Percentiles rank a stretch among this genome's conserved stretches.
Conservation (phyloP, 2,113 vertebrate species). For the Sebastes schlegelii region DNA sequence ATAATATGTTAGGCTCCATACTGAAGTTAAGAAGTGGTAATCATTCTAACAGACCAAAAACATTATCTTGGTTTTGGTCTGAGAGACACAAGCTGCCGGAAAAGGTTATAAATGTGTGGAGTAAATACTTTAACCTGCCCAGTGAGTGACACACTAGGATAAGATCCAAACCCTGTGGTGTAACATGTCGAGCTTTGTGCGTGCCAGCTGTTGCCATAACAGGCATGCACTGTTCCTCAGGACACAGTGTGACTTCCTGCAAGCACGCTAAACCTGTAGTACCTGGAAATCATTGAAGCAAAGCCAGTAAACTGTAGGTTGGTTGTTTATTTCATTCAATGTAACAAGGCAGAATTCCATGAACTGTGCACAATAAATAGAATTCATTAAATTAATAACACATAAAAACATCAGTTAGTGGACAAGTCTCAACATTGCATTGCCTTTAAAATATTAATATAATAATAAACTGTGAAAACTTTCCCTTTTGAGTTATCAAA, state of each 20-base stretch:
- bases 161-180: not conserved
- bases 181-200: not conserved
- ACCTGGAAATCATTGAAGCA: slow-evolving; percentile 35
- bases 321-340: slow-evolving; percentile 72
- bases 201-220: not conserved
- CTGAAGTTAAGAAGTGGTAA: not conserved
- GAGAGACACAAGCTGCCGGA: slow-evolving; percentile 3
- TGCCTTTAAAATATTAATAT: slow-evolving; percentile 55
- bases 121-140: not conserved
- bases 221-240: not conserved
- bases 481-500: slow-evolving; percentile 72
- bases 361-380: slow-evolving; percentile 79
- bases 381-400: slow-evolving; percentile 77
- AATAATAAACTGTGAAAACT: slow-evolving; percentile 57
- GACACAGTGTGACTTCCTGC: slow-evolving; percentile 3
- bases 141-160: not conserved
- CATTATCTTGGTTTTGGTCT: not conserved
- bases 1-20: not conserved
- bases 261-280: not conserved
- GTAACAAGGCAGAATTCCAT: slow-evolving; percentile 61
- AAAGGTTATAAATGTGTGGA: not conserved
- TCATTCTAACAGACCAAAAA: not conserved
- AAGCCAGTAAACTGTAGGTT: slow-evolving; percentile 25
- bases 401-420: slow-evolving; percentile 53
- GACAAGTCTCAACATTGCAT: slow-evolving; percentile 56